Percentiles rank a stretch among this genome's conserved stretches.
Conservation (phyloP, 1,140 invertebrate species). For the Drosophila dunni region DNA sequence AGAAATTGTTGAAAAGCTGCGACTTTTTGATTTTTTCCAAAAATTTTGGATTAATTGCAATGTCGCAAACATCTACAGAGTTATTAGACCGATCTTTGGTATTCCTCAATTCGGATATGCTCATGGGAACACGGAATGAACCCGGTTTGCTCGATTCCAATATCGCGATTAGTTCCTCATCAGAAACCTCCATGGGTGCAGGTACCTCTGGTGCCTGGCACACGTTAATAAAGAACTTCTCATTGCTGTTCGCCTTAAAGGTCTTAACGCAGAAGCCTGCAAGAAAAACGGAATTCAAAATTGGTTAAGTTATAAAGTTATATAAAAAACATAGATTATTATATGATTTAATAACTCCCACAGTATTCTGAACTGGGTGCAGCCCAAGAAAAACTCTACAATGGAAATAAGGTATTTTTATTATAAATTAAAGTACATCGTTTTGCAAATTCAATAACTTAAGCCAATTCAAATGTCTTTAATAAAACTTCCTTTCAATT, state of each 20-base stretch:
- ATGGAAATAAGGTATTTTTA: not conserved
- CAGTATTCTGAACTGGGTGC: no score
- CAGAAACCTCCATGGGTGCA: constrained; percentile 91
- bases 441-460: not conserved
- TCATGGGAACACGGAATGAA: constrained; percentile 93
- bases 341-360: no score
- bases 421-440: no score
- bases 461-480: not conserved
- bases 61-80: constrained; percentile 90
- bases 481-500: not conserved
- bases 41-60: constrained; percentile 91
- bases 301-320: no score
- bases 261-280: constrained; percentile 94
- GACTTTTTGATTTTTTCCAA: constrained; percentile 89
- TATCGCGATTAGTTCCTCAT: constrained; percentile 90
- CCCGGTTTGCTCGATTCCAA: constrained; percentile 89
- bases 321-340: no score
- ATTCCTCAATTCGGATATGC: constrained; percentile 91
- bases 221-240: constrained; percentile 93
- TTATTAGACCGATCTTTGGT: constrained; percentile 92
- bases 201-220: constrained; percentile 91
- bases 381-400: no score
- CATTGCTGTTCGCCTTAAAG: constrained; percentile 87
- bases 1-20: constrained; percentile 90
- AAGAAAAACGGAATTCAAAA: not conserved